These are phyloP conservation scores for Xestoiulus laeticollis DNA, from an alignment of 2,888 invertebrate genomes.

Conservation along the genomic window DNA sequence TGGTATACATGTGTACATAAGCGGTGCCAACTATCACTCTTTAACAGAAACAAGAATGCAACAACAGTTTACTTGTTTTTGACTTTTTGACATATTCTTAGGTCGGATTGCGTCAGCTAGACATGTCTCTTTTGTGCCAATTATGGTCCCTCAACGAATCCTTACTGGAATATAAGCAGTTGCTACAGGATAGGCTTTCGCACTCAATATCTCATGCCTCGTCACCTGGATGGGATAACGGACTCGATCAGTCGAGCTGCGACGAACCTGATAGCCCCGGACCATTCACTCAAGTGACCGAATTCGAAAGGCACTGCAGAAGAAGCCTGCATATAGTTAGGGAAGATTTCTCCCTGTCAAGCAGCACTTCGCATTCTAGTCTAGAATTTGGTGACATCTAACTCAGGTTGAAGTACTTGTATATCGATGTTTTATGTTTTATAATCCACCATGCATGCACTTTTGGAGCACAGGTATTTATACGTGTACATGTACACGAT, in stretches of 20 bases:
- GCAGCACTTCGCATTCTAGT: constrained; percentile 55
- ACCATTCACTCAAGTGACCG: neutral
- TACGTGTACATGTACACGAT: neutral
- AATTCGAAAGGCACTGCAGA: neutral
- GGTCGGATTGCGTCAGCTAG: constrained; percentile 88
- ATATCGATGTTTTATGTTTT: neutral
- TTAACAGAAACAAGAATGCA: neutral
- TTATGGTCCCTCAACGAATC: constrained; percentile 92
- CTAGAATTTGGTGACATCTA: constrained; percentile 56
- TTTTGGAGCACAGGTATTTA: neutral
- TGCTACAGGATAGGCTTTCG: constrained; percentile 62
- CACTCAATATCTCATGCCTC: constrained; percentile 57
- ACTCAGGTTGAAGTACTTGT: neutral
- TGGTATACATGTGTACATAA: too few species aligned
- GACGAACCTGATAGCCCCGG: constrained; percentile 54
- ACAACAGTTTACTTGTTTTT: neutral
- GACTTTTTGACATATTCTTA: neutral
- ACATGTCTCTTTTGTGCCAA: constrained; percentile 87
- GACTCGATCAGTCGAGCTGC: constrained; percentile 54
- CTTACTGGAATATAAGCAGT: constrained; percentile 85
- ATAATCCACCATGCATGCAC: neutral
- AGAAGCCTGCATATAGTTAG: constrained; percentile 51
- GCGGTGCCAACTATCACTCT: neutral
- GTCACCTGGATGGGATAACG: constrained; percentile 57
- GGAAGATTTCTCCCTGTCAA: constrained; percentile 54